Conservation (phyloP, 2,113 vertebrate genomes). For the Melanerpes aurifrons region DNA sequence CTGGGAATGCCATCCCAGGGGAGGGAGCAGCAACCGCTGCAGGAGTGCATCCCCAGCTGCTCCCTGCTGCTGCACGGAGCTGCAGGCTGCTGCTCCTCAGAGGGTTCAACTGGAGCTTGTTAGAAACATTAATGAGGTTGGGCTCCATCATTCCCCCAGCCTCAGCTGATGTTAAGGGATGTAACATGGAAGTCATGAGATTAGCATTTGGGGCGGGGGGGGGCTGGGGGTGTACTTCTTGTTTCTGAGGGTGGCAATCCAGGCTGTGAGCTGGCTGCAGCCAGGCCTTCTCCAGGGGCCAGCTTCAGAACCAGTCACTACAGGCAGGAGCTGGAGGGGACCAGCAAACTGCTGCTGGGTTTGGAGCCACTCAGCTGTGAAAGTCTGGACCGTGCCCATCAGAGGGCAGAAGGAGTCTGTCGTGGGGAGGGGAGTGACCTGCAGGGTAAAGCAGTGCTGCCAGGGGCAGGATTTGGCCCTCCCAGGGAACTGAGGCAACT, state of each 20-base stretch:
- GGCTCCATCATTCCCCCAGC: not conserved
- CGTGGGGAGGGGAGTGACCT: not conserved
- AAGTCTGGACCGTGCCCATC: not conserved
- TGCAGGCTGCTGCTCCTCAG: rapidly evolving
- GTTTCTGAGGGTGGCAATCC: not conserved
- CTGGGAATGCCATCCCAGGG: rapidly evolving
- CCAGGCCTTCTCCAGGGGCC: not conserved
- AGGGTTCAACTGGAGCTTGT: not conserved
- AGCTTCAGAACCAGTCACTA: not conserved
- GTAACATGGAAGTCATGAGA: not conserved
- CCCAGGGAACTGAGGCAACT: not conserved
- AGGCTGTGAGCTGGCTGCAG: not conserved
- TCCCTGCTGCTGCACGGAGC: not conserved
- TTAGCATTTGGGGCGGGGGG: not conserved
- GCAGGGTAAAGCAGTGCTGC: not conserved
- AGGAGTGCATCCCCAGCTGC: rapidly evolving
- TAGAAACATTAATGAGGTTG: not conserved
- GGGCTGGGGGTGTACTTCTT: not conserved
- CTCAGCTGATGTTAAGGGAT: not conserved
- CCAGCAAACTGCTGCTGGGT: not conserved
- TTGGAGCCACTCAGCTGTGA: not conserved
- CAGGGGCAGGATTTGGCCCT: rapidly evolving
- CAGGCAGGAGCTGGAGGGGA: not conserved
- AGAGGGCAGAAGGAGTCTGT: not conserved
- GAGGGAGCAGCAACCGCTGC: not conserved